A percentile compares a stretch with the other conserved stretches of the same genome.
Conservation (phyloP, 1,140 invertebrate genomes). For the Meteorus sp. region DNA sequence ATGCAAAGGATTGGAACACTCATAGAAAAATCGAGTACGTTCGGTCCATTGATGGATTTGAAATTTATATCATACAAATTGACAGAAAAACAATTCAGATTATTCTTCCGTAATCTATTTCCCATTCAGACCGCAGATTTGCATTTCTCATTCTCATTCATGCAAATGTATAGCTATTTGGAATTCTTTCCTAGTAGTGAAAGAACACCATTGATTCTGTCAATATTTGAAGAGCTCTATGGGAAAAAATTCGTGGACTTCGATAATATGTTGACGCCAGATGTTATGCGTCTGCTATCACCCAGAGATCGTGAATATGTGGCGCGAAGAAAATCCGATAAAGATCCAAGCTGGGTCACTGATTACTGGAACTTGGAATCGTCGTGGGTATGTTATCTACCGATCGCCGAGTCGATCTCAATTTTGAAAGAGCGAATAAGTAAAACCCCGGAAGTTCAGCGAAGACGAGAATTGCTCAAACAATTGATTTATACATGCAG, state of each 20-base stretch:
- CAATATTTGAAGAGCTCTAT: constrained; percentile 38
- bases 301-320: constrained; percentile 36
- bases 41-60: constrained; percentile 29
- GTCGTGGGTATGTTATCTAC: not conserved
- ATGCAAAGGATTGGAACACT: constrained; percentile 25
- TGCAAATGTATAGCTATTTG: too few relatives aligned
- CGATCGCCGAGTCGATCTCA: constrained; percentile 23
- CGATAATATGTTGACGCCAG: constrained; percentile 19
- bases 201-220: constrained; percentile 27
- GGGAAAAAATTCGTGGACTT: constrained; percentile 28
- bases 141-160: constrained; percentile 10
- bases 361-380: not conserved
- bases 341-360: constrained; percentile 15
- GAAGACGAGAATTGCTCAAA: constrained; percentile 20
- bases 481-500: constrained; percentile 42
- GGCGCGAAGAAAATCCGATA: constrained; percentile 37
- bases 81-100: constrained; percentile 34
- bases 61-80: constrained; percentile 32
- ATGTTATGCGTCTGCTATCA: constrained; percentile 35
- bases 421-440: constrained; percentile 36
- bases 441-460: constrained; percentile 8
- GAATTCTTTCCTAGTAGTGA: constrained; percentile 34
- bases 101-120: constrained; percentile 35
- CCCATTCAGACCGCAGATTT: constrained; percentile 30
- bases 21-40: not conserved